A percentile compares a stretch with the other conserved stretches of the same genome.
phyloP scores from a whole-genome alignment of 2,888 invertebrate genomes.

The Paralinhomoeus sp. region DNA sequence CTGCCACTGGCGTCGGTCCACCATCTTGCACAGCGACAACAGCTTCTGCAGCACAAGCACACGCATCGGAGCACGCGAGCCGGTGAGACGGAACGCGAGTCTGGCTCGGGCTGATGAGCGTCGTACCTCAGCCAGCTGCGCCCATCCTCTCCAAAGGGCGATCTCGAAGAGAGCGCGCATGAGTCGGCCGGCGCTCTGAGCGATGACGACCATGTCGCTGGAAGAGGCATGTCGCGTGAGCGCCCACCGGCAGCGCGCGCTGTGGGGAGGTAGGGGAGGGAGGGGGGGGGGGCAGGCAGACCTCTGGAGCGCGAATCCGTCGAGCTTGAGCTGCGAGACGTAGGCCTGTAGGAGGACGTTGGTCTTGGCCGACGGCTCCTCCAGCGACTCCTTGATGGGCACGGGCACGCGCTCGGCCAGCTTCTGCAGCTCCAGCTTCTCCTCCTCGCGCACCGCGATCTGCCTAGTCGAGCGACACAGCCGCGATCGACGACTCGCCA shows the following conservation, averaged over 20 bases:
- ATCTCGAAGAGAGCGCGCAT: constrained; percentile 94
- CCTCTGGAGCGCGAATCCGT: constrained; percentile 81
- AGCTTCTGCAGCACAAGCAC: constrained; percentile 42
- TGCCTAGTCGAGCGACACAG: too few relatives aligned
- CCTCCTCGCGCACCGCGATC: constrained; percentile 39
- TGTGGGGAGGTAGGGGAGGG: too few relatives aligned
- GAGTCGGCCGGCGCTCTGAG: constrained; percentile 79
- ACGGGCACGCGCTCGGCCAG: constrained; percentile 87
- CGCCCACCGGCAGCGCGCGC: too few relatives aligned
- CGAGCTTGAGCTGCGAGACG: constrained; percentile 87
- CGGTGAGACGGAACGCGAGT: neutral
- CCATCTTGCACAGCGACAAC: constrained; percentile 88
- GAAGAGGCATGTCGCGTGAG: too few relatives aligned
- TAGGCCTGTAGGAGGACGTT: constrained; percentile 52
- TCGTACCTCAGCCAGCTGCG: constrained; percentile 51
- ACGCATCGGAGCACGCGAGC: too few relatives aligned
- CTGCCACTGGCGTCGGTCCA: constrained; percentile 79
- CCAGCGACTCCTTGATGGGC: constrained; percentile 92
- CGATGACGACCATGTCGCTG: constrained; percentile 97
- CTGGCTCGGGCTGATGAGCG: neutral
- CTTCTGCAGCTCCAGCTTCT: constrained; percentile 84
- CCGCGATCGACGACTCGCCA: too few relatives aligned
- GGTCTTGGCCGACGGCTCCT: constrained; percentile 79
- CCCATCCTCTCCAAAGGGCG: constrained; percentile 75
- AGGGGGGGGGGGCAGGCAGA: too few relatives aligned